phyloP scores from a whole-genome alignment of 2,888 invertebrate species.

The Ganaspis brasiliensis region DNA sequence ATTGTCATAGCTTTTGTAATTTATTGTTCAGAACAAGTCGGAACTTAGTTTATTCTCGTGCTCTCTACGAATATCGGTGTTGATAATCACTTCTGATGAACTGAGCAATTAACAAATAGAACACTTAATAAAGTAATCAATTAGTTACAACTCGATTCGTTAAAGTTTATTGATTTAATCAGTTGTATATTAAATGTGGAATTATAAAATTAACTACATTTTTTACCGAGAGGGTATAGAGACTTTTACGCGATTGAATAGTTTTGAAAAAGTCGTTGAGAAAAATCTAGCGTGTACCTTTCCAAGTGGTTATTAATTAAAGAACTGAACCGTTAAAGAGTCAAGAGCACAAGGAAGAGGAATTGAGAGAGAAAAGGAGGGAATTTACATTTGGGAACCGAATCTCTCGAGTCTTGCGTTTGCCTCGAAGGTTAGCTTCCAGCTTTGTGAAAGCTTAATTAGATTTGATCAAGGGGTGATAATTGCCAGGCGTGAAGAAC shows the following conservation, averaged over 20 bases:
- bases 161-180: no score
- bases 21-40: constrained; percentile 65
- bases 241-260: no score
- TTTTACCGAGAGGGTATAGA: no score
- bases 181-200: no score
- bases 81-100: constrained; percentile 1
- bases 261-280: constrained; percentile 21
- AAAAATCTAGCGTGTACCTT: constrained; percentile 27
- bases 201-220: no score
- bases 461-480: constrained; percentile 42
- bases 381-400: constrained; percentile 34
- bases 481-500: constrained; percentile 40
- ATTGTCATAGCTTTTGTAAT: constrained; percentile 73
- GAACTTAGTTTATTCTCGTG: constrained; percentile 18
- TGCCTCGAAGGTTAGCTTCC: constrained; percentile 34
- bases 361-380: constrained; percentile 9
- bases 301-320: constrained; percentile 42
- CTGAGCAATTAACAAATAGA: neutral
- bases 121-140: neutral
- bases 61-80: neutral
- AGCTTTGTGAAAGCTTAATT: constrained; percentile 42
- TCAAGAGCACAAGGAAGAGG: constrained; percentile 23
- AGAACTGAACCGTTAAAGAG: constrained; percentile 29
- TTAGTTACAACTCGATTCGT: neutral
- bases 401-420: constrained; percentile 35